Base-by-base conservation (phyloP, 2,113 vertebrate species). In the Chaetorhynchus papuensis region DNA sequence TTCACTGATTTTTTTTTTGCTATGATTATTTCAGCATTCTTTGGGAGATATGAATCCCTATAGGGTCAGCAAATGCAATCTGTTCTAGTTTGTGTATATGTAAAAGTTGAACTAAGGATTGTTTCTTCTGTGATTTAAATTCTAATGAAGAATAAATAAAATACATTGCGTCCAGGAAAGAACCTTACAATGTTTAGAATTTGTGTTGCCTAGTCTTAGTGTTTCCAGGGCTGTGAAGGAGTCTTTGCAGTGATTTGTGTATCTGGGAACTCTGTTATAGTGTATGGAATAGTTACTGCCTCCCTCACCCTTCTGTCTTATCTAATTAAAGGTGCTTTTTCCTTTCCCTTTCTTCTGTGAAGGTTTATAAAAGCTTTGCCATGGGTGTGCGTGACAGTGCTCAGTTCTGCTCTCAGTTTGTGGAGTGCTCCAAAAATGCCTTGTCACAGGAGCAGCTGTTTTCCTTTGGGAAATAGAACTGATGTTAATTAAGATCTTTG, bases 401-500 rank as follows among this genome's bases (percentile, higher is more conserved):
- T 91, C 47, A 50, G 9, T 88, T 94, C n/a, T 63, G 71, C 39
- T 66, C 17, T 24, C 15, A 7, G 71, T 63, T 50, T 50, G 33
- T 81, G 64, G 63, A 77, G 35, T 74, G 75, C 47, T 93, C 47
- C 8, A 30, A 63, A 87, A 83, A 44, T 12, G 5, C 33, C 49
- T 77, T 85, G 78, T 70, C 68, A 90, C 5, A 19, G 74, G 47
- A 90, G 52, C 75, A 95, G 78, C 79, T 94, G 71, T 94, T 90
- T 92, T 90, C 79, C 64, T 91, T 68, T 86, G 76, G 60, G 87
- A 94, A 86, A 83, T 74, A 70, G 78, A 90, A 61, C 35, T 64
- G 64, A 78, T 60, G 71, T 78, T 96, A 93, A 94, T 91, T 74
- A 92, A 88, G 71, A 52, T 75, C 68, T 94, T 85, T 92, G 90